A percentile compares a stretch with the other conserved stretches of the same genome.
These are phyloP conservation scores for Champsocephalus gunnari DNA, from an alignment of 2,797 vertebrate genomes.

Conservation along the genomic window DNA sequence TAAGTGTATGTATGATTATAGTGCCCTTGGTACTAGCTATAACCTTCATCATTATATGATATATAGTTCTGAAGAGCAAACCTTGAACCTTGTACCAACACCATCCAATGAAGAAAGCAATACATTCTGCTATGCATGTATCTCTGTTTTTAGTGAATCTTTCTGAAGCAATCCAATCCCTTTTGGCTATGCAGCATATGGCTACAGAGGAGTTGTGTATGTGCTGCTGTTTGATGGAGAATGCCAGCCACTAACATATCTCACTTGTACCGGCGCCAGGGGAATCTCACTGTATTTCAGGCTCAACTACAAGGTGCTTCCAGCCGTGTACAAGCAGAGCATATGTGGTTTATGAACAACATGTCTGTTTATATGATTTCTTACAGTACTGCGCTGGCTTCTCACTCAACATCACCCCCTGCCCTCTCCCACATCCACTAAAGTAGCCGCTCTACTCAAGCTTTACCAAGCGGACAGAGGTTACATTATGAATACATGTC, in stretches of 20 bases:
- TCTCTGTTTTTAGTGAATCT: conserved; percentile 47
- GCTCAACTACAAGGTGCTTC: conserved; percentile 60
- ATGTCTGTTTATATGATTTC: conserved; percentile 58
- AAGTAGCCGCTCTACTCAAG: conserved; percentile 42
- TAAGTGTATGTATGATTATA: conserved; percentile 24
- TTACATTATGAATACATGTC: conserved; percentile 41
- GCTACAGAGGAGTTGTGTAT: conserved; percentile 41
- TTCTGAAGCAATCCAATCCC: conserved; percentile 48
- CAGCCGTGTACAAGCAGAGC: conserved; percentile 48
- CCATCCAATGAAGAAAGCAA: conserved; percentile 26
- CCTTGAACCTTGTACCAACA: conserved; percentile 7
- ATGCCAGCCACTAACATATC: conserved; percentile 65
- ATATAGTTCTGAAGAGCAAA: conserved; percentile 6
- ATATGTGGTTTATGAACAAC: conserved; percentile 61
- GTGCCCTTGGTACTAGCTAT: conserved; percentile 3
- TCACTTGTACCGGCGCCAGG: conserved; percentile 64
- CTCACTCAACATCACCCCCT: conserved; percentile 36
- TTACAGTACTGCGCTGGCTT: conserved; percentile 8
- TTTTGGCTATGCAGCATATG: conserved; percentile 52
- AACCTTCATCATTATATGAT: conserved; percentile 5
- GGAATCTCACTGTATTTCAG: conserved; percentile 66
- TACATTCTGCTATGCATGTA: conserved; percentile 24
- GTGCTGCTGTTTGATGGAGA: conserved; percentile 65
- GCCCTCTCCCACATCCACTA: conserved; percentile 40
- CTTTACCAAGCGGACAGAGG: conserved; percentile 33